A percentile compares a stretch with the other conserved stretches of the same genome.
phyloP scores from a whole-genome alignment of 2,113 vertebrate genomes.

The Urocitellus parryii region DNA sequence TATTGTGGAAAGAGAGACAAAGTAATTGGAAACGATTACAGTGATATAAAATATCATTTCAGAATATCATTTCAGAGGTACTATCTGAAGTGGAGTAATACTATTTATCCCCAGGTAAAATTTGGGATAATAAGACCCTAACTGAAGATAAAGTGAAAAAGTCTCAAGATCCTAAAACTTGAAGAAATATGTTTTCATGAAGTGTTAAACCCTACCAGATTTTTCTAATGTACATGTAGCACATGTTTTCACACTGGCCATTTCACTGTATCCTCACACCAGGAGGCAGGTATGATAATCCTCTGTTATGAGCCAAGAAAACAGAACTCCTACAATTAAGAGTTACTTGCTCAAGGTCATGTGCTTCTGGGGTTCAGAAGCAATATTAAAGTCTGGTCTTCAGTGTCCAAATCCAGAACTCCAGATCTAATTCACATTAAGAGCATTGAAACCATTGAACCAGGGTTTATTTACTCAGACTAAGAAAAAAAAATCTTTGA shows the following conservation, averaged over 20 bases:
- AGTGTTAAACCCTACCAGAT: neutral
- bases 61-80: neutral
- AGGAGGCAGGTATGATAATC: neutral
- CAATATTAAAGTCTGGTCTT: neutral
- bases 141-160: neutral
- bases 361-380: neutral
- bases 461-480: neutral
- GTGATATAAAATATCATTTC: neutral
- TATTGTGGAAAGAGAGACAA: neutral
- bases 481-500: neutral
- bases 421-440: constrained; percentile 28
- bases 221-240: neutral
- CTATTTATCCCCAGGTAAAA: neutral
- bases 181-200: neutral
- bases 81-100: neutral
- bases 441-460: neutral
- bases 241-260: neutral
- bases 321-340: neutral
- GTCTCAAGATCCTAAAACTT: neutral
- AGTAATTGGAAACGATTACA: neutral
- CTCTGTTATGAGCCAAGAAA: neutral
- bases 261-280: neutral
- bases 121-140: neutral
- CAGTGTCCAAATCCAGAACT: neutral
- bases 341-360: neutral